These are phyloP conservation scores for Ifrita kowaldi DNA, from an alignment of 2,113 vertebrate species.

Conservation along the genomic window DNA sequence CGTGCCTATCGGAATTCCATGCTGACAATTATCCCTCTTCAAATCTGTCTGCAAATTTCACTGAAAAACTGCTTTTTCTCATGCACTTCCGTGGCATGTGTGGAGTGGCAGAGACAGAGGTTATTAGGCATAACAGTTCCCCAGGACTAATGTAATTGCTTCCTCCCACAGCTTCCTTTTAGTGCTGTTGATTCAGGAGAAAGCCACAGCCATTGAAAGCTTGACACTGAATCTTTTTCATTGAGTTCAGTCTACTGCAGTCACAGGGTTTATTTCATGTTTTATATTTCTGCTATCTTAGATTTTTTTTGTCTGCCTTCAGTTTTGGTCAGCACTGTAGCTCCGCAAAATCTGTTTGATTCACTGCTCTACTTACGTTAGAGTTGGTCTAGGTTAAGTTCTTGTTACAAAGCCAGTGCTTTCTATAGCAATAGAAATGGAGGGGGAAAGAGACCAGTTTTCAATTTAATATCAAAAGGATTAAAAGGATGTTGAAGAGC, in stretches of 20 bases:
- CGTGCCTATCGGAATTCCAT: fast-evolving
- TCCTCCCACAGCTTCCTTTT: neutral
- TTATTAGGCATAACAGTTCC: neutral
- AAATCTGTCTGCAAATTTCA: neutral
- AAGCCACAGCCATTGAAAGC: neutral
- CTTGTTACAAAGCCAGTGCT: neutral
- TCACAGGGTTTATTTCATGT: neutral
- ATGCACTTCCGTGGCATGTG: neutral
- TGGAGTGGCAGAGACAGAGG: neutral
- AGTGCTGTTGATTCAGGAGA: neutral
- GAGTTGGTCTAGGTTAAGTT: neutral
- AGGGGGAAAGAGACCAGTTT: neutral
- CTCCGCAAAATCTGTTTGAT: neutral
- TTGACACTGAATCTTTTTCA: neutral
- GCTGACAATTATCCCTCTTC: neutral
- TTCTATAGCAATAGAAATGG: neutral
- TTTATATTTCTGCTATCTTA: neutral
- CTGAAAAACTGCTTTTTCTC: neutral
- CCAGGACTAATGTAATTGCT: neutral
- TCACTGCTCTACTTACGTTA: neutral
- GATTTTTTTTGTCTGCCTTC: neutral
- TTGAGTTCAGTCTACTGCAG: neutral
- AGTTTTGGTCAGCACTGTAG: neutral
- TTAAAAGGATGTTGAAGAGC: neutral
- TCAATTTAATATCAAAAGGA: neutral